Base-by-base conservation (phyloP, 2,888 invertebrate species). In the Thecocarcelia acutangulata region DNA sequence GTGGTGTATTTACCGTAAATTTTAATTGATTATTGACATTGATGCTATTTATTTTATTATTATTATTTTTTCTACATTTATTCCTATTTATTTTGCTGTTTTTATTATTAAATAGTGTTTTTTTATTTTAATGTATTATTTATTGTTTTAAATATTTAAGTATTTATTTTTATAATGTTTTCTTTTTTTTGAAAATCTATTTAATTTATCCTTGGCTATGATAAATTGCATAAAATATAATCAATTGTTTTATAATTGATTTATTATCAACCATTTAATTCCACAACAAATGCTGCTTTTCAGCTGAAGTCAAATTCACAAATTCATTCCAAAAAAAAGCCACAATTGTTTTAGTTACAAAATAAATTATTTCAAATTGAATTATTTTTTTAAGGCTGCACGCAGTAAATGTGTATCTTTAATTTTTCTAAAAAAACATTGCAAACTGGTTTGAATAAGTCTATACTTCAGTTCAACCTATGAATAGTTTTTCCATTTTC, bases 1-100 rank as follows among this genome's bases (percentile, higher is more conserved):
- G 17, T 28, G 19, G 15, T 13, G 56, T 48, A 40, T 58, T 64
- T 58, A 56, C 58, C 56, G 64, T 64, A 33, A 42, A 64, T 33
- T 42, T 78, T 63, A 70, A 78, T 70, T 78, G 70, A 50, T 70
- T 63, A 56, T 77, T 77, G 63, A 70, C 52, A 63, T 63, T 63
- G 77, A 63, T 77, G 61, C 46, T 40, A 54, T 77, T 77, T 69
- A n/a, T 19, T 46, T 13, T 59, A 37, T 24, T 37, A 24, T 64
- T 21, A 33, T 40, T 17, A 11, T 24, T 15, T 40, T 70, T 64
- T 13, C 8, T 21, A n/a, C 63, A 50, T 33, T 33, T 33, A 33
- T 33, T 33, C 33, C 33, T 33, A n/a, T 46, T 64, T 42, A 15
- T 50, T 33, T 52, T 68, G 1, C 12, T 68, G 0, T 21, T 28